Percentiles rank a stretch among this genome's conserved stretches.
Conservation (phyloP, 2,797 vertebrate genomes). For the Enteromius unitaeniatus region DNA sequence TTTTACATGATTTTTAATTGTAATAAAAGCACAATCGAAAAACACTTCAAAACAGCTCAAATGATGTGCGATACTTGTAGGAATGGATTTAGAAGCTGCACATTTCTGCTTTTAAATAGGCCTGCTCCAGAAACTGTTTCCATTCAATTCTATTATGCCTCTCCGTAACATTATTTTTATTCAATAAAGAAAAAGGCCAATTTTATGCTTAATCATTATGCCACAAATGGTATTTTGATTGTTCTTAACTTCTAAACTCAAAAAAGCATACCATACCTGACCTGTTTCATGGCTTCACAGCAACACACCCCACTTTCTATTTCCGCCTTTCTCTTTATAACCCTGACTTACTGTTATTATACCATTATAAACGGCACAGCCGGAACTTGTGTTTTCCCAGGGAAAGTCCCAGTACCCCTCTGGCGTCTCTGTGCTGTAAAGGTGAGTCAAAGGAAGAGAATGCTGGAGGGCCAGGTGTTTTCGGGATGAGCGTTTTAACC, state of each 20-base stretch:
- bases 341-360: slow-evolving; percentile 21
- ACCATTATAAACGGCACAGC: neutral
- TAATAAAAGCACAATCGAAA: too few species aligned
- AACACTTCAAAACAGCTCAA: too few species aligned
- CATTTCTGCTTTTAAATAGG: too few species aligned
- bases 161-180: neutral
- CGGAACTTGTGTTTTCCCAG: slow-evolving; percentile 34
- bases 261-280: neutral
- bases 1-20: too few species aligned
- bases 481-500: neutral
- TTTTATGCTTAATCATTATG: neutral
- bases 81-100: too few species aligned
- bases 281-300: neutral
- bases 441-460: slow-evolving; percentile 34
- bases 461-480: slow-evolving; percentile 8
- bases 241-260: neutral
- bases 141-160: neutral
- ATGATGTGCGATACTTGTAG: too few species aligned
- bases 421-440: slow-evolving; percentile 13
- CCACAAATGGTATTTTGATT: neutral
- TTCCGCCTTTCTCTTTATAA: neutral
- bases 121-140: neutral
- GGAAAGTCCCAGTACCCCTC: slow-evolving; percentile 47
- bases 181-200: neutral
- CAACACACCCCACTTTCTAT: neutral